A percentile compares a stretch with the other conserved stretches of the same genome.
These are phyloP conservation scores for Troides helena DNA, from an alignment of 2,888 invertebrate genomes.

Conservation along the genomic window DNA sequence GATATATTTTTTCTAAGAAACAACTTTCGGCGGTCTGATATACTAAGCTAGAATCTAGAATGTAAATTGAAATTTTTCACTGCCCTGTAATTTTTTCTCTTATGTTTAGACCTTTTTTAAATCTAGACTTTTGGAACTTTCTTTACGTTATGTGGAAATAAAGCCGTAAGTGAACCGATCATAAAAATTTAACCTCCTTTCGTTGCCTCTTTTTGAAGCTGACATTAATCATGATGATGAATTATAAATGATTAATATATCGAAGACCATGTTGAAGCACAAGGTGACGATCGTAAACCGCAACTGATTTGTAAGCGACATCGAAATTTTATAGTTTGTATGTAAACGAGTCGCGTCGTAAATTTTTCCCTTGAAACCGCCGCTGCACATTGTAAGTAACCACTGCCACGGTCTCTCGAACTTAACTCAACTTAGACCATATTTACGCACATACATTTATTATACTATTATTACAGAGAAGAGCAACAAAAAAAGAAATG, in stretches of 20 bases:
- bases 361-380: slow-evolving; percentile 18
- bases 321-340: slow-evolving; percentile 13
- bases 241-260: too few species aligned
- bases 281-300: slow-evolving; percentile 12
- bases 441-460: too few species aligned
- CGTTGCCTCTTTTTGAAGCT: too few species aligned
- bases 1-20: neutral
- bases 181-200: too few species aligned
- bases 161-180: too few species aligned
- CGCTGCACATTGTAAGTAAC: slow-evolving; percentile 18
- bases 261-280: neutral
- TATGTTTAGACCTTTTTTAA: too few species aligned
- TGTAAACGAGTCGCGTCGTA: slow-evolving; percentile 22
- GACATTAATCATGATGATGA: too few species aligned
- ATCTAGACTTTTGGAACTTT: too few species aligned
- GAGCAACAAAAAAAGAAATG: too few species aligned
- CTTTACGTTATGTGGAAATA: too few species aligned
- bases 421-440: neutral
- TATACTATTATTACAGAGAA: too few species aligned
- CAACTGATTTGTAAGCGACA: slow-evolving; percentile 24
- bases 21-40: slow-evolving; percentile 12
- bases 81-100: too few species aligned
- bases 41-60: neutral
- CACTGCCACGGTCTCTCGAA: slow-evolving; percentile 10
- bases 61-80: neutral